Evolutionary conservation across 2,888 invertebrate species (phyloP).

Genomic region (Argynnis bischoffii): DNA sequence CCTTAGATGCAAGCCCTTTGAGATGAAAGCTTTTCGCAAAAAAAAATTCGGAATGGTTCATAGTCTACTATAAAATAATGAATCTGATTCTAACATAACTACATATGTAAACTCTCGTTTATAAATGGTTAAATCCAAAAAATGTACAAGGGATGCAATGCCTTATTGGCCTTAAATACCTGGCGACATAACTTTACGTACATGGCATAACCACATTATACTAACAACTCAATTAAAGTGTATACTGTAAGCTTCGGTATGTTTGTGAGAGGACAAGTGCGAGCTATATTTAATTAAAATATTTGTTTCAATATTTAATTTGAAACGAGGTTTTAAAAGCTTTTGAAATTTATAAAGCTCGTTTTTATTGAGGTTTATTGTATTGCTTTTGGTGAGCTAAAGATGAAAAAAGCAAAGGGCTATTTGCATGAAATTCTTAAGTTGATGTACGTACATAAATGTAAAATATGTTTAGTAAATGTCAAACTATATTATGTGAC

Average conservation of each 20-base stretch:
- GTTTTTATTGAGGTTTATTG: slow-evolving; percentile 9
- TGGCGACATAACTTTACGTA: slow-evolving; percentile 25
- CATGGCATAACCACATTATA: slow-evolving; percentile 27
- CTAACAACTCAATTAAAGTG: slow-evolving; percentile 34
- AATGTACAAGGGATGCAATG: slow-evolving; percentile 24
- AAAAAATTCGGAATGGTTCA: too few relatives aligned
- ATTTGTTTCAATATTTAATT: slow-evolving; percentile 8
- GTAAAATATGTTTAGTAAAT: too few relatives aligned
- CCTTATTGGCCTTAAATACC: slow-evolving; percentile 31
- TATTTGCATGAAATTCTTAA: too few relatives aligned
- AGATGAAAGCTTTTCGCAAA: too few relatives aligned
- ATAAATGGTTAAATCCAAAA: slow-evolving; percentile 19
- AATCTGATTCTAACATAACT: not conserved
- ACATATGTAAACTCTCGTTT: slow-evolving; percentile 3
- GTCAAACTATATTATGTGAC: too few relatives aligned
- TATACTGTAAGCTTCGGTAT: slow-evolving; percentile 19
- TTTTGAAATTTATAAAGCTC: too few relatives aligned
- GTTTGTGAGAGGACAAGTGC: slow-evolving; percentile 20
- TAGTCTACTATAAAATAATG: too few relatives aligned
- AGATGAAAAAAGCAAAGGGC: too few relatives aligned
- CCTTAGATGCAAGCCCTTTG: too few relatives aligned
- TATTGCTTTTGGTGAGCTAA: not conserved
- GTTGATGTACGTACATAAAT: too few relatives aligned
- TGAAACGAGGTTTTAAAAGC: not conserved
- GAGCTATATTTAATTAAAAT: slow-evolving; percentile 15